Conservation (phyloP, 64 coral and sea anemone species). For the Hydrozoanthus tunicans region DNA sequence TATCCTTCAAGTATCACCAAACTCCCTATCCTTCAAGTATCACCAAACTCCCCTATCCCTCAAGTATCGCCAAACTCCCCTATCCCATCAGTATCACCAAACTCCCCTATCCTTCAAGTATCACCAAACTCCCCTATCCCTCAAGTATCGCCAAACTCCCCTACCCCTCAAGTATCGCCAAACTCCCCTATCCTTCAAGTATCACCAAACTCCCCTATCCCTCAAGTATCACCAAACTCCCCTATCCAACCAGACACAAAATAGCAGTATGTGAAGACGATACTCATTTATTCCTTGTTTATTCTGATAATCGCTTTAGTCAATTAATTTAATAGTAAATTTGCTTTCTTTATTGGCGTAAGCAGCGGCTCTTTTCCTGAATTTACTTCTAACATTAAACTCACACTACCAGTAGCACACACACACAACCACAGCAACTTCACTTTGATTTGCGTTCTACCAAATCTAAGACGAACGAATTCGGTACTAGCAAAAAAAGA, state of each 20-base stretch:
- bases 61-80: too few relatives aligned
- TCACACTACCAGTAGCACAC: neutral
- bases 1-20: too few relatives aligned
- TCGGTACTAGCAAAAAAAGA: neutral
- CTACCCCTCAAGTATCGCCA: too few relatives aligned
- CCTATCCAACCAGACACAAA: neutral
- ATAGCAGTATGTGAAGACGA: neutral
- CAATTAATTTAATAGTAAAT: conserved; percentile 40
- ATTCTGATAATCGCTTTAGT: conserved; percentile 38
- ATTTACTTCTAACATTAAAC: neutral
- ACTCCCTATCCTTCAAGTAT: too few relatives aligned
- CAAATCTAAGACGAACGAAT: conserved; percentile 18
- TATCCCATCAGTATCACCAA: too few relatives aligned
- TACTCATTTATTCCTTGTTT: conserved; percentile 5
- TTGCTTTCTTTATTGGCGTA: neutral
- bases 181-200: too few relatives aligned
- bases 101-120: too few relatives aligned
- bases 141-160: too few relatives aligned
- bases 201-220: too few relatives aligned
- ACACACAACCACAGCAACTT: conserved; percentile 15
- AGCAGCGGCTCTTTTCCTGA: neutral
- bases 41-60: too few relatives aligned
- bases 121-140: too few relatives aligned
- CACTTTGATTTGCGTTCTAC: neutral
- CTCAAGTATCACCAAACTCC: neutral